Evolutionary conservation across 2,797 vertebrate species (phyloP).

Genomic region (Taenioides sp.): DNA sequence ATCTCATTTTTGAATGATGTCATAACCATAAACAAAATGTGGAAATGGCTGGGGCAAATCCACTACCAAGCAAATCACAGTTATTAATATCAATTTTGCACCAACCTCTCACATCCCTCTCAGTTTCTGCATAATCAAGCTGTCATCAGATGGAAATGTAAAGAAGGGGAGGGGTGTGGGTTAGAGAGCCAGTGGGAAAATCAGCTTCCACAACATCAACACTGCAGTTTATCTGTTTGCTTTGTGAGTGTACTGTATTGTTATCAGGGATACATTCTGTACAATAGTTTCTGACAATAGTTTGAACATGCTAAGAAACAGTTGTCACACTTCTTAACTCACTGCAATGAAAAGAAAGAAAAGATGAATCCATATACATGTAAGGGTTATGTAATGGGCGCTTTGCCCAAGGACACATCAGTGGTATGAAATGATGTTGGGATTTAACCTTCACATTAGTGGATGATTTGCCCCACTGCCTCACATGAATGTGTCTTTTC

Average conservation of each 20-base stretch:
- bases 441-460: too few species aligned
- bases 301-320: not conserved
- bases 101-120: slow-evolving; percentile 63
- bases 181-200: slow-evolving; percentile 22
- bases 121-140: slow-evolving; percentile 75
- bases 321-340: not conserved
- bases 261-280: too few species aligned
- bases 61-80: slow-evolving; percentile 67
- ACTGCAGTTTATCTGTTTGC: slow-evolving; percentile 28
- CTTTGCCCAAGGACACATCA: too few species aligned
- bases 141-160: slow-evolving; percentile 67
- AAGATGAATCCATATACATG: not conserved
- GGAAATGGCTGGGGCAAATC: slow-evolving; percentile 60
- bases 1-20: slow-evolving; percentile 48
- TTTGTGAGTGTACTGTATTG: not conserved
- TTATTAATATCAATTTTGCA: slow-evolving; percentile 78
- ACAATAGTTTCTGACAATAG: not conserved
- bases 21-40: slow-evolving; percentile 66
- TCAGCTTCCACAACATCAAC: slow-evolving; percentile 34
- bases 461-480: not conserved
- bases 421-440: too few species aligned
- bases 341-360: too few species aligned
- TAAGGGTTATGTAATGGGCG: not conserved
- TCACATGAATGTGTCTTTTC: not conserved
- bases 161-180: slow-evolving; percentile 40